Evolutionary conservation across 2,113 vertebrate species (phyloP).

Genomic region (Illadopsis cleaveri): DNA sequence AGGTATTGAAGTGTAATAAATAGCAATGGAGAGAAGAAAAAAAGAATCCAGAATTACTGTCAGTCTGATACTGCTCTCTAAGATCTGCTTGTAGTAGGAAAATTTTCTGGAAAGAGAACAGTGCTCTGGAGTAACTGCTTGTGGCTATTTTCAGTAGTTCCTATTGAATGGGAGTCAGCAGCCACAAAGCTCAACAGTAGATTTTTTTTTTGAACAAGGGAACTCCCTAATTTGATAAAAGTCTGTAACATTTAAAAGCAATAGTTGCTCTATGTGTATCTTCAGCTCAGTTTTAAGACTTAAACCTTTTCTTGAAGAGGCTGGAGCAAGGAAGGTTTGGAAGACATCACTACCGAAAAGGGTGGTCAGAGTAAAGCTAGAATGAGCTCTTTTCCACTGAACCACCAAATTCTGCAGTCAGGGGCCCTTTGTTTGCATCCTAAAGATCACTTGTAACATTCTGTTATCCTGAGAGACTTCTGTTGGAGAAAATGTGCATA

Average conservation of each 20-base stretch:
- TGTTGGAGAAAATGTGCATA: neutral
- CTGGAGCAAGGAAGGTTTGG: neutral
- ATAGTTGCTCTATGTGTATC: neutral
- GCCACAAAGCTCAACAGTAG: neutral
- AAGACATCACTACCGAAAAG: neutral
- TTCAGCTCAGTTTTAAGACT: neutral
- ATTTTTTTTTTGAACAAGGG: neutral
- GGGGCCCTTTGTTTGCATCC: neutral
- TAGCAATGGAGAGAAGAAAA: neutral
- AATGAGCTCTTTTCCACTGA: neutral
- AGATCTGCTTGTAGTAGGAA: neutral
- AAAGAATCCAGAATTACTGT: neutral
- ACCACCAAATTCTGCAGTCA: neutral
- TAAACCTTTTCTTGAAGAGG: neutral
- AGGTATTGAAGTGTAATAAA: neutral
- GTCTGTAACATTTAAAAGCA: neutral
- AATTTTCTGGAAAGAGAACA: neutral
- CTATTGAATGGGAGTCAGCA: neutral
- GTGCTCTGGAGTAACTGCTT: neutral
- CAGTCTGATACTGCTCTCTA: neutral
- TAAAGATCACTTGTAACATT: neutral
- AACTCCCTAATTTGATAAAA: neutral
- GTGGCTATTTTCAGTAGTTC: neutral
- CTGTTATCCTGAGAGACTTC: neutral
- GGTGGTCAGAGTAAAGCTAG: neutral